Conservation (phyloP, 1,140 invertebrate genomes). For the Trichoplusia ni region DNA sequence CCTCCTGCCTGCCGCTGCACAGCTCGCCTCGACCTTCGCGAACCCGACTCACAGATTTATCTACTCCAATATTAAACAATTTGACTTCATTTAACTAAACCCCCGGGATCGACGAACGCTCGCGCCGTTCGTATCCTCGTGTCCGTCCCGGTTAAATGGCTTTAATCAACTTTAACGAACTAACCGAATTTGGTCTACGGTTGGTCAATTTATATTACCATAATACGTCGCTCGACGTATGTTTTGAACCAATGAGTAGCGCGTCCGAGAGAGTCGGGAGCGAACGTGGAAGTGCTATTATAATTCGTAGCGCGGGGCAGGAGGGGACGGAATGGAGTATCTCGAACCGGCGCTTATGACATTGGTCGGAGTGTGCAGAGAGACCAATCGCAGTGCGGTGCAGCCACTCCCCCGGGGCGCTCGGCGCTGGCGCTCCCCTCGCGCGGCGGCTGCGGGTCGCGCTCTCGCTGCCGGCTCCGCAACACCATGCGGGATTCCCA, state of each 20-base stretch:
- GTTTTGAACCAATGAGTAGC: constrained; percentile 65
- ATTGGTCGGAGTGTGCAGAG: constrained; percentile 26
- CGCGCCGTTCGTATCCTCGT: constrained; percentile 75
- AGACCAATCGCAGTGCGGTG: constrained; percentile 55
- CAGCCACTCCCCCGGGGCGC: constrained; percentile 57
- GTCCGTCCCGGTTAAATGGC: constrained; percentile 80
- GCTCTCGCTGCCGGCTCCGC: constrained; percentile 42
- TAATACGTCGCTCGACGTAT: constrained; percentile 64
- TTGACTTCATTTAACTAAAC: constrained; percentile 75
- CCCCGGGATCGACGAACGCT: constrained; percentile 71
- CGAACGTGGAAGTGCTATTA: constrained; percentile 48
- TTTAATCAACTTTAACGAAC: constrained; percentile 83
- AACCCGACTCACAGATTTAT: constrained; percentile 64
- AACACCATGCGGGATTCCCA: constrained; percentile 77
- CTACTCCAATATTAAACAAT: constrained; percentile 80
- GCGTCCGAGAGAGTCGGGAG: constrained; percentile 44
- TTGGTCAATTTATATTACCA: constrained; percentile 83
- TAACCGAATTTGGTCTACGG: constrained; percentile 81
- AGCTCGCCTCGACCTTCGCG: constrained; percentile 43
- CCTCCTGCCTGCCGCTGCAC: constrained; percentile 43
- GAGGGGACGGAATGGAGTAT: constrained; percentile 57
- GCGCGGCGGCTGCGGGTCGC: constrained; percentile 34
- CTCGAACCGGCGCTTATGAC: constrained; percentile 58
- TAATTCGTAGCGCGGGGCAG: constrained; percentile 50
- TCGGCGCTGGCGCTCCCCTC: constrained; percentile 35